Evolutionary conservation across 2,797 vertebrate genomes (phyloP).

Genomic region (Phrynocephalus vlangalii): DNA sequence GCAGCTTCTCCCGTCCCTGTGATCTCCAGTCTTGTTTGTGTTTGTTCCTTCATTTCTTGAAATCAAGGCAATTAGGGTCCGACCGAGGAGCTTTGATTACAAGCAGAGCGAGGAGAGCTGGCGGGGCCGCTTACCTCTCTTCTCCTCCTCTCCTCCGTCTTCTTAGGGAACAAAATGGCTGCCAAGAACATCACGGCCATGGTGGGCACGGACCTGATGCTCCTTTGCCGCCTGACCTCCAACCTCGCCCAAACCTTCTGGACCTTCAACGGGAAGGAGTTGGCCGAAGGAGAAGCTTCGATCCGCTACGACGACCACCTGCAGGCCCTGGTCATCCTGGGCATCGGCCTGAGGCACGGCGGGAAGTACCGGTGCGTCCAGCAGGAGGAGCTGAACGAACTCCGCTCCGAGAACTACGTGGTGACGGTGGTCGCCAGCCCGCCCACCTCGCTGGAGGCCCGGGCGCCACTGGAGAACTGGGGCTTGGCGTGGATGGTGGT

Average conservation of each 20-base stretch:
- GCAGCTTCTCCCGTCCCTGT: background rate
- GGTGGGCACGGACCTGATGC: conserved; percentile 90
- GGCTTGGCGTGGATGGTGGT: conserved; percentile 93
- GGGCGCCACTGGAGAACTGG: conserved; percentile 88
- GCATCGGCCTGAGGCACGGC: conserved; percentile 81
- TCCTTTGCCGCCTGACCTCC: conserved; percentile 92
- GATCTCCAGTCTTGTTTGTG: background rate
- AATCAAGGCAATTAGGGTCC: no score
- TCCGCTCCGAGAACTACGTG: conserved; percentile 87
- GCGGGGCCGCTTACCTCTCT: no score
- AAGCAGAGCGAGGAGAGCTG: background rate
- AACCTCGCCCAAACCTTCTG: conserved; percentile 91
- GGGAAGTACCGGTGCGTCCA: conserved; percentile 91
- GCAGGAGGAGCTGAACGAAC: conserved; percentile 87
- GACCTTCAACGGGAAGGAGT: conserved; percentile 87
- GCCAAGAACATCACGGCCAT: conserved; percentile 90
- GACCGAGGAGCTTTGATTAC: no score
- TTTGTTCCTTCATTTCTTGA: background rate
- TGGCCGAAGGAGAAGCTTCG: conserved; percentile 76
- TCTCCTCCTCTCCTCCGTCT: background rate
- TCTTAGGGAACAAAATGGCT: conserved; percentile 77
- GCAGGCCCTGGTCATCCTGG: conserved; percentile 87
- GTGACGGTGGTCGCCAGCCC: conserved; percentile 87
- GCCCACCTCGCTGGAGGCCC: conserved; percentile 86
- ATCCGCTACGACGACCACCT: conserved; percentile 85